phyloP scores from a whole-genome alignment of 2,888 invertebrate species.

The Caenorhabditis japonica region DNA sequence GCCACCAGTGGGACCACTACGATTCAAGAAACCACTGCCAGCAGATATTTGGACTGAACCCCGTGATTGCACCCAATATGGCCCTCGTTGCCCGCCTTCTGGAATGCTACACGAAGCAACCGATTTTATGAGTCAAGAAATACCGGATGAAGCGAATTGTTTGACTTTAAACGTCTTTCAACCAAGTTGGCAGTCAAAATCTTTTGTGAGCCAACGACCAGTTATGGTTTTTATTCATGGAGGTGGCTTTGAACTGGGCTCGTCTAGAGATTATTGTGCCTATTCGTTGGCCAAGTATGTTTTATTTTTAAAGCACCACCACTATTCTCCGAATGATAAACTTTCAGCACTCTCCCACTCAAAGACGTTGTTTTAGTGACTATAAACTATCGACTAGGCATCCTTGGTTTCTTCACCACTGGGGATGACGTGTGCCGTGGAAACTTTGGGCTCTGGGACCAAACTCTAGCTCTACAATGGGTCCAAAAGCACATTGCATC shows the following conservation, averaged over 20 bases:
- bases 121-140: background rate
- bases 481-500: conserved; percentile 70
- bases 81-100: conserved; percentile 30
- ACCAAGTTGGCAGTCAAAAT: conserved; percentile 16
- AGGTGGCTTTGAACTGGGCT: conserved; percentile 37
- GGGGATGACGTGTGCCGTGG: conserved; percentile 58
- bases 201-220: conserved; percentile 1
- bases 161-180: conserved; percentile 15
- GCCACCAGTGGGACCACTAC: conserved; percentile 23
- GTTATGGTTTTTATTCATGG: conserved; percentile 41
- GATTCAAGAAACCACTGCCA: conserved; percentile 27
- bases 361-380: conserved; percentile 66
- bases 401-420: conserved; percentile 68
- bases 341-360: conserved; percentile 59
- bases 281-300: conserved; percentile 32
- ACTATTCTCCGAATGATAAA: conserved; percentile 17
- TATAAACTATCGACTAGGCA: conserved; percentile 69
- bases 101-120: conserved; percentile 10
- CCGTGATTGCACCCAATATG: conserved; percentile 30
- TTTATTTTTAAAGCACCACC: too few relatives aligned
- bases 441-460: conserved; percentile 75
- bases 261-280: conserved; percentile 25
- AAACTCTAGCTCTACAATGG: conserved; percentile 74
- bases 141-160: conserved; percentile 14
- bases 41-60: conserved; percentile 35